Base-by-base conservation (phyloP, 2,888 invertebrate species). In the Azorinus chamasolen region DNA sequence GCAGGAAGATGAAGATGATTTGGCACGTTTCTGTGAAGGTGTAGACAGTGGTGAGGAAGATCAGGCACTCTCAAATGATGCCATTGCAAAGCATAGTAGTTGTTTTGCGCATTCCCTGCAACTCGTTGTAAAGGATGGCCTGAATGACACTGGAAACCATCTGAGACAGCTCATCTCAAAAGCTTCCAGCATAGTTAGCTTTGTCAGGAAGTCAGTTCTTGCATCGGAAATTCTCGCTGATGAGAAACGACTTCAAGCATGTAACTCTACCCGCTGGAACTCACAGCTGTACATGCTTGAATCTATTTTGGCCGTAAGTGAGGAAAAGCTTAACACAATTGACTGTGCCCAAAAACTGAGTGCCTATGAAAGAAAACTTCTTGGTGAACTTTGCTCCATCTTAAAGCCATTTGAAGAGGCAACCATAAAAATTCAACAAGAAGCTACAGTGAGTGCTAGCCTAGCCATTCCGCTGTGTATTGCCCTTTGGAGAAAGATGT, bases 261-360 rank as follows among this genome's bases (percentile, higher is more conserved):
- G 46, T 0, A 77, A 63, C 61, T 57, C 57, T 18, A 73, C 80
- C 0, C 22, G 73, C 12, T 77, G 74, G 81, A 81, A 81, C 41
- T 64, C 70, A 1, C 81, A 77, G 45, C 37, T 81, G 8, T 18
- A 0, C 3, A 81, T 81, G 75, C 39, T 81, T 8, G 16, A 25
- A 18, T 79, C 71, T 3, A 16, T 68, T 16, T 27, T 59, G 51
- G 41, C n/a, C 22, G 18, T 51, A 1, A 32, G 25, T 12, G 59
- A 41, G 12, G 12, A 18, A 5, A 58, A 68, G 22, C 24, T 59
- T 8, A 32, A 58, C 4, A 2, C 50, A 8, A 18, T 68, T 20
- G 53, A 68, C 16, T n/a, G n/a, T n/a, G 12, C 27, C n/a, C 1
- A 18, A 6, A 12, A 39, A 20, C 50, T 50, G n/a, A 43, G 48